Base-by-base conservation (phyloP, 2,113 vertebrate genomes). In the Lagopus leucura region DNA sequence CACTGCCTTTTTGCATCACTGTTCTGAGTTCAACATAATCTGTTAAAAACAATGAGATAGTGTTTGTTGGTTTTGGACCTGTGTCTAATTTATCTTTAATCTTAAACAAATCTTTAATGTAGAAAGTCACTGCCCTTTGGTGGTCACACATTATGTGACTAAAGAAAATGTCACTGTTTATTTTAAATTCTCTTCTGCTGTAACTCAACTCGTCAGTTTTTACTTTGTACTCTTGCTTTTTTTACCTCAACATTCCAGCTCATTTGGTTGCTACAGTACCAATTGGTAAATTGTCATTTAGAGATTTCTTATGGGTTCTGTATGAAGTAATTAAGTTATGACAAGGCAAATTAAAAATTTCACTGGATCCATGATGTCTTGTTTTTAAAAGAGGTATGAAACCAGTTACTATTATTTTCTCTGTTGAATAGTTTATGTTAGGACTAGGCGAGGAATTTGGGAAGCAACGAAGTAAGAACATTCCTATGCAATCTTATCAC, bases 101-200 rank as follows among this genome's bases (percentile, higher is more conserved):
- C 42, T 54, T 64, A 47, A 81, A 40, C 34, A 83, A 77, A 77
- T 42, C 72, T 74, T 85, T 58, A 66, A 77, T 81, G 45, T 54
- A 71, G 61, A 81, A 84, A 90, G 24, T 64, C 38, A 50, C 12
- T 86, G 5, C 2, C 71, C 82, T 90, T 92, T 83, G 71, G 61
- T 90, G 8, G 11, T 64, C 43, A 94, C 32, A 84, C 34, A 81
- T 94, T 78, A 71, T 81, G 28, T 30, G 82, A 50, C 47, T 78
- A 24, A 88, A 78, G 18, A 72, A 67, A 78, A 67, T 47, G 14
- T 50, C 71, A 64, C 10, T 50, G 25, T 84, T 72, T 55, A 22
- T 78, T 86, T 94, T 80, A 55, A 90, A 13, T 86, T 93, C 5
- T 90, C 79, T 90, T 73, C 21, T 77, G 27, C 15, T 89, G 19